These are phyloP conservation scores for Ia io DNA, from an alignment of 2,113 vertebrate species.

Conservation along the genomic window DNA sequence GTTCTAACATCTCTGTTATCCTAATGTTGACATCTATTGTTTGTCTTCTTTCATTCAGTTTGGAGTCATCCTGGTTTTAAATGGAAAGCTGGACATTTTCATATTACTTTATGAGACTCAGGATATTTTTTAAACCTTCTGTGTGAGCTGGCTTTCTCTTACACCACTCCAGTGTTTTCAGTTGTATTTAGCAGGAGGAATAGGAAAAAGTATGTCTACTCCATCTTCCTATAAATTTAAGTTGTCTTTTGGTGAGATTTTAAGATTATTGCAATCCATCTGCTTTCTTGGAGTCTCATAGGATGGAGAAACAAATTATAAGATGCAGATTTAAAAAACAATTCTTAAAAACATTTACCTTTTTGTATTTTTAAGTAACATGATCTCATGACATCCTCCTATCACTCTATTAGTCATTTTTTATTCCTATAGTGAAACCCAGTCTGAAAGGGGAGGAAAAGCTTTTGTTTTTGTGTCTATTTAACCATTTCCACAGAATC, in stretches of 20 bases:
- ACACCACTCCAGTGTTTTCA: not conserved
- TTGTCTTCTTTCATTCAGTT: not conserved
- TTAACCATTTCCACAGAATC: not conserved
- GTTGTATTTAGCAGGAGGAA: conserved; percentile 2
- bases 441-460: not conserved
- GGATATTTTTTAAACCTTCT: not conserved
- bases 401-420: conserved; percentile 25
- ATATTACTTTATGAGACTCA: not conserved
- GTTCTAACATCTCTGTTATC: not conserved
- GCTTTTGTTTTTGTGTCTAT: conserved; percentile 23
- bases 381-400: conserved; percentile 22
- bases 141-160: not conserved
- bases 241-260: conserved; percentile 30
- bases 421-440: conserved; percentile 20
- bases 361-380: conserved; percentile 46
- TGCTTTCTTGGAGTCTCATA: conserved; percentile 36
- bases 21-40: not conserved
- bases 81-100: not conserved
- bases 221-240: not conserved
- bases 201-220: not conserved
- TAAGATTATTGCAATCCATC: conserved; percentile 28
- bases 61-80: not conserved
- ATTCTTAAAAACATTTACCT: conserved; percentile 34
- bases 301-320: conserved; percentile 36
- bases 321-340: not conserved